These are phyloP conservation scores for Eupithecia tripunctaria DNA, from an alignment of 2,888 invertebrate species.

Conservation along the genomic window DNA sequence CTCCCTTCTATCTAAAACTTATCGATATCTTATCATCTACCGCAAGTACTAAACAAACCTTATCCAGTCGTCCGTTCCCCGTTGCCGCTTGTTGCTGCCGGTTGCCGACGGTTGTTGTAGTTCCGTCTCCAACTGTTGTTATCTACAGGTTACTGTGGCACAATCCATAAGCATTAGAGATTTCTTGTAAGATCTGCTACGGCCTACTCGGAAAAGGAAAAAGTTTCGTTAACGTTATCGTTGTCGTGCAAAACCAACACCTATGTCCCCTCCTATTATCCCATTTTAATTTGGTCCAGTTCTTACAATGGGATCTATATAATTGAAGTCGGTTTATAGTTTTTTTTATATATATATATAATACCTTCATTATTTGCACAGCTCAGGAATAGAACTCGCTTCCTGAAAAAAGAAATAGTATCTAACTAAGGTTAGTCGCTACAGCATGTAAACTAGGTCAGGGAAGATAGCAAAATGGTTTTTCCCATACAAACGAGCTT, in stretches of 20 bases:
- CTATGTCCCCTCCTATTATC: no score
- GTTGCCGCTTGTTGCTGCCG: conserved; percentile 3
- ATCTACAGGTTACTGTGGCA: conserved; percentile 19
- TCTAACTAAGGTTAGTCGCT: conserved; percentile 19
- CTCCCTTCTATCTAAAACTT: background rate
- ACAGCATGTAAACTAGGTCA: conserved; percentile 3
- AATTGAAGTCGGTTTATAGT: no score
- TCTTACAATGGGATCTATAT: no score
- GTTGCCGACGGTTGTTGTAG: background rate
- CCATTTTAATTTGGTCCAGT: no score
- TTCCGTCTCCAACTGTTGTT: conserved; percentile 13
- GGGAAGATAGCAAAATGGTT: conserved; percentile 36
- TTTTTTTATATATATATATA: no score
- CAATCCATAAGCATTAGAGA: background rate
- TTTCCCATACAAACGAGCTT: conserved; percentile 48
- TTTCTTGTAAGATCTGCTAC: background rate
- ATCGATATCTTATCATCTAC: background rate
- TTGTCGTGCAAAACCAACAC: no score
- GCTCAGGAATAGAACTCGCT: no score
- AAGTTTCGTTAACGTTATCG: no score
- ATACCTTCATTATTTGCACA: no score
- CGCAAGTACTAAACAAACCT: background rate
- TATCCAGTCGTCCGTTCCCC: background rate
- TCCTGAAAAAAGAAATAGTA: no score
- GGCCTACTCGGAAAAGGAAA: no score